Conservation (phyloP, 2,113 vertebrate species). For the Sebastes fasciatus region DNA sequence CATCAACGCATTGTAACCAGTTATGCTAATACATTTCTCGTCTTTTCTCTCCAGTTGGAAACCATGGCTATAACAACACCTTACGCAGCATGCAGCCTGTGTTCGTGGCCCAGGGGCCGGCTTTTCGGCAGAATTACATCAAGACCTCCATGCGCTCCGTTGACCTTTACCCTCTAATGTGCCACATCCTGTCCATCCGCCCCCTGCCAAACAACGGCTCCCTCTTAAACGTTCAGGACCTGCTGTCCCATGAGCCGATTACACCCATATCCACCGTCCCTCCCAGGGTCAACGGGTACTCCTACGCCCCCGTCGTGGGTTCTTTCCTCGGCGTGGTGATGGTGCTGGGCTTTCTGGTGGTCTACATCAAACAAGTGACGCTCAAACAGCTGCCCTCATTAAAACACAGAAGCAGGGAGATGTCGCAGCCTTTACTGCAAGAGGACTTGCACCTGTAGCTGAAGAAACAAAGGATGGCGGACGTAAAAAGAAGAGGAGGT, state of each 20-base stretch:
- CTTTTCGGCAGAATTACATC: slow-evolving; percentile 87
- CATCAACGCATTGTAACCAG: neutral
- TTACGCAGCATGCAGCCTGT: slow-evolving; percentile 92
- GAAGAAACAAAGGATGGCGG: slow-evolving; percentile 2
- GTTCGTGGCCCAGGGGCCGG: slow-evolving; percentile 91
- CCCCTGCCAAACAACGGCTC: slow-evolving; percentile 92
- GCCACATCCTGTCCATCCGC: slow-evolving; percentile 87
- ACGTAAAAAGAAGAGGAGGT: slow-evolving; percentile 59
- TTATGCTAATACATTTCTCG: slow-evolving; percentile 1
- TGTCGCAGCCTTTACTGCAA: slow-evolving; percentile 89
- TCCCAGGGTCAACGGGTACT: slow-evolving; percentile 53
- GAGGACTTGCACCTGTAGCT: slow-evolving; percentile 81
- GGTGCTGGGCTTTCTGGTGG: slow-evolving; percentile 87
- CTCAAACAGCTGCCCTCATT: slow-evolving; percentile 82
- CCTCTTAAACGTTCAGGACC: slow-evolving; percentile 83
- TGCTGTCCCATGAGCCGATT: slow-evolving; percentile 75
- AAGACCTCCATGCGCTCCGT: slow-evolving; percentile 87
- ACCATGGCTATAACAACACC: slow-evolving; percentile 93
- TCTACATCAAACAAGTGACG: slow-evolving; percentile 88
- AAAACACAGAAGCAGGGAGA: slow-evolving; percentile 85
- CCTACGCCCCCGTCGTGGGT: slow-evolving; percentile 85
- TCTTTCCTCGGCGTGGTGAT: slow-evolving; percentile 85
- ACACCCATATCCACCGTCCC: slow-evolving; percentile 31
- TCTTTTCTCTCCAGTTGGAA: slow-evolving; percentile 85
- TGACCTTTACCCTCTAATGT: slow-evolving; percentile 93